phyloP scores from a whole-genome alignment of 2,888 invertebrate genomes.

The Catocala fraxini region DNA sequence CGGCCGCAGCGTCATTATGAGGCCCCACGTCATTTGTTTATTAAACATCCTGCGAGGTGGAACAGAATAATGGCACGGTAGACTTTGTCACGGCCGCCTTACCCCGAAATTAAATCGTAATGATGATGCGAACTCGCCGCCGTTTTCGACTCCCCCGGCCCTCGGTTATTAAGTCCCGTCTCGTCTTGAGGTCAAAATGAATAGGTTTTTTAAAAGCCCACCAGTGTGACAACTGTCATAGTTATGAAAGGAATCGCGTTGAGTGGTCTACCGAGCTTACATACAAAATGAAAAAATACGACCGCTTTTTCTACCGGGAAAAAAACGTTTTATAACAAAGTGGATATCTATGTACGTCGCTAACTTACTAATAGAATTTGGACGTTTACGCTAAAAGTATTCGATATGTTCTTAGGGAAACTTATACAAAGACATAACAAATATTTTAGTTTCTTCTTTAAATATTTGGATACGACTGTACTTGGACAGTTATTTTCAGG shows the following conservation, averaged over 20 bases:
- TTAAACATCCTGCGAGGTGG: conserved; percentile 85
- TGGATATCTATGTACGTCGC: conserved; percentile 38
- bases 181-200: conserved; percentile 84
- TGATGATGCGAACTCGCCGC: conserved; percentile 80
- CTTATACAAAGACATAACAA: conserved; percentile 9
- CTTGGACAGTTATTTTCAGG: background rate
- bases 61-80: conserved; percentile 83
- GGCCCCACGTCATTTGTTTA: conserved; percentile 85
- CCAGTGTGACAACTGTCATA: conserved; percentile 79
- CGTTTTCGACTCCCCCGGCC: conserved; percentile 70
- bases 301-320: conserved; percentile 34
- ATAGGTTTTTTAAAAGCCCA: conserved; percentile 81
- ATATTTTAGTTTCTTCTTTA: background rate
- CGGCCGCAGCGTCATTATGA: conserved; percentile 76
- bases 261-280: conserved; percentile 66
- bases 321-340: conserved; percentile 44
- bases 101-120: conserved; percentile 85
- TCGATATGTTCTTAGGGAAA: conserved; percentile 4
- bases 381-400: conserved; percentile 28
- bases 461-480: background rate
- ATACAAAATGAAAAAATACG: conserved; percentile 54
- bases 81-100: conserved; percentile 84
- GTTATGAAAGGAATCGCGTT: conserved; percentile 78
- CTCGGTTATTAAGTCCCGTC: conserved; percentile 78
- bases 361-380: conserved; percentile 57